phyloP scores from a whole-genome alignment of 2,113 vertebrate species.

The Mus pahari region DNA sequence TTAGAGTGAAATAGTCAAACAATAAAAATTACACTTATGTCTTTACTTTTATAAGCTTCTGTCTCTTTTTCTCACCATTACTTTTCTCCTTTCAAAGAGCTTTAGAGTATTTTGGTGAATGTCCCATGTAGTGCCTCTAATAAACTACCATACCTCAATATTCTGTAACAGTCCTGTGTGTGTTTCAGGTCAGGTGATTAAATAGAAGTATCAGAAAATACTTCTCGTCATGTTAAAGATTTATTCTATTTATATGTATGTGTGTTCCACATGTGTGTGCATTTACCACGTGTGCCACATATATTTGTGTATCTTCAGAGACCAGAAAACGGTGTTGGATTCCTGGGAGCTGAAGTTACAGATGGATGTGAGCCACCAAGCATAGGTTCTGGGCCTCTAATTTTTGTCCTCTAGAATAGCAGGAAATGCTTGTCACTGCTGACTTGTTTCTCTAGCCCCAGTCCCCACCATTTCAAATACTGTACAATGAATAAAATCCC shows the following conservation, averaged over 20 bases:
- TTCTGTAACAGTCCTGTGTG: background rate
- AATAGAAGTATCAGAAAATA: background rate
- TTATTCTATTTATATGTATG: background rate
- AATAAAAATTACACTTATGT: background rate
- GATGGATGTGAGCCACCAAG: too few relatives aligned
- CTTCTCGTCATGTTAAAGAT: constrained; percentile 15
- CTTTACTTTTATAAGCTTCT: background rate
- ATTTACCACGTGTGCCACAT: background rate
- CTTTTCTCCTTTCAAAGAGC: background rate
- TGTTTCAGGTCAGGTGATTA: constrained; percentile 20
- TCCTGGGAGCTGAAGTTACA: background rate
- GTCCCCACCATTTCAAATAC: constrained; percentile 17
- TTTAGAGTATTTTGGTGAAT: constrained; percentile 28
- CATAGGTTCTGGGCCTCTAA: background rate
- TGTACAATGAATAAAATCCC: background rate
- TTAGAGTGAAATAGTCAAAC: constrained; percentile 26
- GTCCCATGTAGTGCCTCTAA: constrained; percentile 18
- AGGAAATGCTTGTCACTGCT: background rate
- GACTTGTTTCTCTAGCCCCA: background rate
- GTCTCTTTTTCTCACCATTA: background rate
- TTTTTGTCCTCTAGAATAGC: background rate
- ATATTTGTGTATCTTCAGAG: background rate
- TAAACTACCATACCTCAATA: background rate
- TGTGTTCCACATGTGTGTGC: too few relatives aligned
- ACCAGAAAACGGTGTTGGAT: too few relatives aligned